These are phyloP conservation scores for Lycophotia porphyrea DNA, from an alignment of 2,888 invertebrate species.

Conservation along the genomic window DNA sequence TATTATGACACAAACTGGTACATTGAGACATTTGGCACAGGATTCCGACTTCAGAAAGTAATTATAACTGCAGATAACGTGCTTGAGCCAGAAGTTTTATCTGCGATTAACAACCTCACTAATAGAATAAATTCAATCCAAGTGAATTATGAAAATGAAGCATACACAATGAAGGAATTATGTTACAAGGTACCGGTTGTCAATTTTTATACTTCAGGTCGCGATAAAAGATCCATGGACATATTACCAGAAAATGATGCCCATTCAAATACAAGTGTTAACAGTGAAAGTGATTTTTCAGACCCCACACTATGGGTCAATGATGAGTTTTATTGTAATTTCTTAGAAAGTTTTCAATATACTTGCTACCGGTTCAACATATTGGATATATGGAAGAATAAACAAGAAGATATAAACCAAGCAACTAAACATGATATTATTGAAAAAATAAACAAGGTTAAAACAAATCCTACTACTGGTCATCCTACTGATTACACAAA, in stretches of 20 bases:
- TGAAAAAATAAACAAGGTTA: slow-evolving; percentile 90
- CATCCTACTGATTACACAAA: slow-evolving; percentile 91
- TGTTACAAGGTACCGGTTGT: slow-evolving; percentile 87
- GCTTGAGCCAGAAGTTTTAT: slow-evolving; percentile 91
- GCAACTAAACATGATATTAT: slow-evolving; percentile 91
- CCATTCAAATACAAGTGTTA: slow-evolving; percentile 62
- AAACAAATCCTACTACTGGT: slow-evolving; percentile 91
- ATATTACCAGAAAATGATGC: slow-evolving; percentile 58
- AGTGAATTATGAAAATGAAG: slow-evolving; percentile 74
- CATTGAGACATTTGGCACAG: slow-evolving; percentile 91
- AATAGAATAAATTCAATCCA: slow-evolving; percentile 84
- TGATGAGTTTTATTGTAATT: slow-evolving; percentile 91
- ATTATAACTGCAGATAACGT: slow-evolving; percentile 92
- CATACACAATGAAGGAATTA: slow-evolving; percentile 78
- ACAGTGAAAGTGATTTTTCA: slow-evolving; percentile 78
- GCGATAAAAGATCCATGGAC: slow-evolving; percentile 74
- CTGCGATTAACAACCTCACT: slow-evolving; percentile 88
- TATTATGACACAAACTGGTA: slow-evolving; percentile 93
- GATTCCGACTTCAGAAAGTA: slow-evolving; percentile 91
- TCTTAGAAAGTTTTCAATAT: slow-evolving; percentile 91
- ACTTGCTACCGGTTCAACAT: slow-evolving; percentile 92
- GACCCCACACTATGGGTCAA: slow-evolving; percentile 91
- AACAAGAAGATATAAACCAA: slow-evolving; percentile 87
- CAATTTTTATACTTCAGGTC: slow-evolving; percentile 78
- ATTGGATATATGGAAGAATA: slow-evolving; percentile 93